A percentile compares a stretch with the other conserved stretches of the same genome.
Conservation (phyloP, 2,113 vertebrate species). For the Nycticorax nycticorax region DNA sequence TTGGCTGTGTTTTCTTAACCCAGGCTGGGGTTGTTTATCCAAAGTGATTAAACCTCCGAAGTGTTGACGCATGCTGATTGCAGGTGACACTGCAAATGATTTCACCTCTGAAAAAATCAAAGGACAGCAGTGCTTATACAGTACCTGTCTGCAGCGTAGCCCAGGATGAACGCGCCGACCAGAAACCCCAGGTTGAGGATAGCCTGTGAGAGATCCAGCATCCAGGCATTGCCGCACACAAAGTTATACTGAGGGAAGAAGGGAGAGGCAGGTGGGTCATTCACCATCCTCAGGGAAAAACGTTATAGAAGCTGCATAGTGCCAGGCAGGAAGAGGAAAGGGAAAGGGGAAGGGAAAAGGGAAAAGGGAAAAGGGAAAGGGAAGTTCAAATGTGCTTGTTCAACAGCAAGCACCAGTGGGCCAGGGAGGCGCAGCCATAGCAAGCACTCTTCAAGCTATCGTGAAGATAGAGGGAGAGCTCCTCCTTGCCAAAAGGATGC, state of each 20-base stretch:
- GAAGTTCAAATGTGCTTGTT: neutral
- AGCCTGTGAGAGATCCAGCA: slow-evolving; percentile 91
- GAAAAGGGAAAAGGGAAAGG: neutral
- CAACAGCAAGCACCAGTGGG: neutral
- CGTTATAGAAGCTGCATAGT: neutral
- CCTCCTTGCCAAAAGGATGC: neutral
- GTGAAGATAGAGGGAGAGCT: neutral
- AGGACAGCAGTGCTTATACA: neutral
- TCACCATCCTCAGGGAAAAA: neutral
- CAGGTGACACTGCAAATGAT: neutral
- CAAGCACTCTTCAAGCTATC: neutral
- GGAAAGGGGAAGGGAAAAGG: neutral
- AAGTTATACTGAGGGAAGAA: slow-evolving; percentile 85
- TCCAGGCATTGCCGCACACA: slow-evolving; percentile 87
- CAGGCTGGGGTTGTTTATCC: neutral
- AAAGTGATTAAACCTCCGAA: neutral
- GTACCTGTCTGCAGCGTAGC: slow-evolving; percentile 94
- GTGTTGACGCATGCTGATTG: fast-evolving
- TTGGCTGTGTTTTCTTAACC: neutral
- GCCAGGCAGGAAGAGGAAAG: fast-evolving
- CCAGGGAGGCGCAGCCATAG: neutral
- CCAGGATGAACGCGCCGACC: slow-evolving; percentile 84
- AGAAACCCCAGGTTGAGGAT: slow-evolving; percentile 90
- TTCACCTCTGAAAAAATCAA: neutral
- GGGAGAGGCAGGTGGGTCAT: neutral